Conservation (phyloP, 2,113 vertebrate species). For the Capreolus pygargus region DNA sequence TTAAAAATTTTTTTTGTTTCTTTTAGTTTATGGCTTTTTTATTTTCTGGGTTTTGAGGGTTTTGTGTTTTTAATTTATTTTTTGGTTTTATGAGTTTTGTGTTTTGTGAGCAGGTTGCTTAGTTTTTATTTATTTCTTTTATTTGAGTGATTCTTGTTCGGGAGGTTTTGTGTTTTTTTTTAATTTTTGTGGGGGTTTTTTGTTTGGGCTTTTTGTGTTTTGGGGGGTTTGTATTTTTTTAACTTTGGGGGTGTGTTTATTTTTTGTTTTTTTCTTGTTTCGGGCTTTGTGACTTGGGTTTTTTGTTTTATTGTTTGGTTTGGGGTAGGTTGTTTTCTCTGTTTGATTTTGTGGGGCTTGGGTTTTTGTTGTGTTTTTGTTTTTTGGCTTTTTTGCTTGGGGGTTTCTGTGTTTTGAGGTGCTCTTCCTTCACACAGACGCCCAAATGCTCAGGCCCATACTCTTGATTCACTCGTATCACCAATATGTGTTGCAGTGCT, state of each 20-base stretch:
- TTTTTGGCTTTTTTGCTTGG: neutral
- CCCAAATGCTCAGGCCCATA: neutral
- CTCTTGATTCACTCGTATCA: too few species aligned
- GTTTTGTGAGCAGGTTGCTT: neutral
- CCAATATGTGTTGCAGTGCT: accelerated
- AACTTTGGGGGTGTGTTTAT: neutral
- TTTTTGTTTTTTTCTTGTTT: neutral
- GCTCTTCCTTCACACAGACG: neutral
- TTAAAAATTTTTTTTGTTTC: neutral
- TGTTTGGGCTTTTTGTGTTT: neutral
- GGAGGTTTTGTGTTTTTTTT: neutral
- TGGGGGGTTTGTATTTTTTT: neutral
- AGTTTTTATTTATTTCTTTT: neutral
- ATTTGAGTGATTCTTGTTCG: neutral
- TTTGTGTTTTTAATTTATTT: neutral
- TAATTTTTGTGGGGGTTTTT: neutral
- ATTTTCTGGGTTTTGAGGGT: neutral
- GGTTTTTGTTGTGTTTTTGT: neutral
- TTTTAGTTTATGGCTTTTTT: neutral
- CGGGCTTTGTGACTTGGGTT: neutral
- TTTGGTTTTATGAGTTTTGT: neutral
- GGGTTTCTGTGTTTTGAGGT: neutral
- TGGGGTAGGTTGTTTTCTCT: neutral
- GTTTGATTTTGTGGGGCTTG: neutral
- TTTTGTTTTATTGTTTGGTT: neutral